A percentile compares a stretch with the other conserved stretches of the same genome.
Evolutionary conservation across 2,888 invertebrate genomes (phyloP).

Genomic region (Nephrotoma guestfalica): DNA sequence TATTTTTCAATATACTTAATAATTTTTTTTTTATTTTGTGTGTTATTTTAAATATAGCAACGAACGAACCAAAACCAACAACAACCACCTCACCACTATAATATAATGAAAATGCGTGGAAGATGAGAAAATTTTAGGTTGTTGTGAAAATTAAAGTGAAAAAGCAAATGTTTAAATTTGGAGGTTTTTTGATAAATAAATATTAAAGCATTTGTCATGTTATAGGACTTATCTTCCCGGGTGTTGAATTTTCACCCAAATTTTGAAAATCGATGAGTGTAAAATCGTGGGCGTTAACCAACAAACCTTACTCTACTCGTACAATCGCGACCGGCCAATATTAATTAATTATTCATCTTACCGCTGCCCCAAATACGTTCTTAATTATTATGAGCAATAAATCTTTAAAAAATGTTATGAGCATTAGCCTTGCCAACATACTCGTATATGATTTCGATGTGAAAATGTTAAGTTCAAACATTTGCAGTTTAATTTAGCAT

Average conservation of each 20-base stretch:
- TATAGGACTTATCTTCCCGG: no score
- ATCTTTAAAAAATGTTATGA: background rate
- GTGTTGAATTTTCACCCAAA: no score
- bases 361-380: background rate
- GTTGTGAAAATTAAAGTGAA: background rate
- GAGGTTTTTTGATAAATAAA: background rate
- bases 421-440: no score
- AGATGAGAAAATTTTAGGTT: background rate
- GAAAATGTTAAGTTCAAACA: background rate
- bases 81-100: background rate
- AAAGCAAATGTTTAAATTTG: background rate
- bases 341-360: background rate
- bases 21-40: background rate
- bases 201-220: no score
- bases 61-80: background rate
- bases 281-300: no score
- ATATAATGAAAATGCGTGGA: background rate
- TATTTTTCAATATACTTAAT: constrained; percentile 6
- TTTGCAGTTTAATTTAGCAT: background rate
- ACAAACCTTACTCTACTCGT: no score
- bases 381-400: background rate
- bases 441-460: background rate
- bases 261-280: no score
- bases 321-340: background rate
- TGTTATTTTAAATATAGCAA: background rate